phyloP scores from a whole-genome alignment of 2,888 invertebrate species.

The Geophilus truncorum region DNA sequence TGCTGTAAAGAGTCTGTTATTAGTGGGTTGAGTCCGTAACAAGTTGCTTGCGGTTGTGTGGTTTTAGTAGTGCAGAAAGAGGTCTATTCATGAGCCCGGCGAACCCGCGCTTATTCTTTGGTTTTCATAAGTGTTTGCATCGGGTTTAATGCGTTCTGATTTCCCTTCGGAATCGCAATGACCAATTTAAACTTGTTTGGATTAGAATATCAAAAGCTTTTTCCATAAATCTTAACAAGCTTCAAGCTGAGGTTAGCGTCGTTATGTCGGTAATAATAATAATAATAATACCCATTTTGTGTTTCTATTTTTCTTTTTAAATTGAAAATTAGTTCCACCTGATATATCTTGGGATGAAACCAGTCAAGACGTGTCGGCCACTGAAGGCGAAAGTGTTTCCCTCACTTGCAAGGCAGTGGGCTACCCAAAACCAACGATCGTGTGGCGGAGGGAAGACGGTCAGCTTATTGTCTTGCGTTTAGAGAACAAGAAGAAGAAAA shows the following conservation, averaged over 20 bases:
- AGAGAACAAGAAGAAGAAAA: slow-evolving; percentile 69
- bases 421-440: slow-evolving; percentile 61
- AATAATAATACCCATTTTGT: background rate
- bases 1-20: background rate
- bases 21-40: background rate
- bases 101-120: background rate
- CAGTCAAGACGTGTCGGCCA: slow-evolving; percentile 39
- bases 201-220: slow-evolving; percentile 14
- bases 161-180: slow-evolving; percentile 7
- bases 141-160: slow-evolving; percentile 1
- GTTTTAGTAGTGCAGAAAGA: background rate
- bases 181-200: slow-evolving; percentile 8
- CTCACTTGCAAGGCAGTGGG: slow-evolving; percentile 41
- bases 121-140: background rate
- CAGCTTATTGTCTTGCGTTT: slow-evolving; percentile 72
- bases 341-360: slow-evolving; percentile 37
- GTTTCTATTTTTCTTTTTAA: background rate
- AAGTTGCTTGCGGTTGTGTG: slow-evolving; percentile 20
- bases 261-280: background rate
- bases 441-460: slow-evolving; percentile 82
- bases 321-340: slow-evolving; percentile 35
- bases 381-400: slow-evolving; percentile 41
- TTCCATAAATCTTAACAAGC: background rate
- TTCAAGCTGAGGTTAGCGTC: background rate
- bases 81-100: slow-evolving; percentile 6